Evolutionary conservation across 2,797 vertebrate species (phyloP), one percentile per base, ranked within the genome.

Genomic region (Sphenodon punctatus): DNA sequence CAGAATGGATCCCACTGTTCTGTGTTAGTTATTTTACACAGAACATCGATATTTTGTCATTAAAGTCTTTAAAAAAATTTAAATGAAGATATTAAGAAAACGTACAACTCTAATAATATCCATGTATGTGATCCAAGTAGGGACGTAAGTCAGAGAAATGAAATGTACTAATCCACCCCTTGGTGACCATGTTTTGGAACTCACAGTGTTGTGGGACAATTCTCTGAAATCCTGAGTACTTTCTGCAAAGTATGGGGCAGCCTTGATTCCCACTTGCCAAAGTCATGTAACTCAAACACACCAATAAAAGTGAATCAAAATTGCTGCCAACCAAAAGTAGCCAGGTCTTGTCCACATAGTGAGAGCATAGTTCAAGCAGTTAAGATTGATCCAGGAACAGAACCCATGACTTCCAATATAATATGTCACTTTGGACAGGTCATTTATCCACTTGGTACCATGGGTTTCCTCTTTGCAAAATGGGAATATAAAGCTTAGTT

Each of bases 1-100:
- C 45, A 88, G 88, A 87, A 90, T 70, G 93, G 92, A 93, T 93
- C 88, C 87, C 89, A 88, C 92, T 93, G 89, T 92, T 89, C 85
- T 93, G 78, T 93, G 95, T 94, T 95, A 94, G 95, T 95, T 95
- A 94, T 95, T 94, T 90, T 81, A 85, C 85, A 84, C 84, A 87
- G 84, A 92, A 88, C 15, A 8, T 86, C 93, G 95, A 92, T 90
- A 93, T 88, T 85, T 82, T 88, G 82, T 86, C 92, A 92, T 92
- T 92, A 89, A 90, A 90, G 70, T 75, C 61, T 80, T 91, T 90
- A 48, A 45, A 19, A 25, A 23, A 48, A 11, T 48, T 20, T 23
- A 46, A 48, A 23, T 13, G 46, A 48, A 48, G 23, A 48, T 25
- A 23, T 48, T 48, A 13, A 48, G 46, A 48, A 48, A n/a, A n/a